Evolutionary conservation across 2,888 invertebrate genomes (phyloP).

Genomic region (Pyrrhia umbra): DNA sequence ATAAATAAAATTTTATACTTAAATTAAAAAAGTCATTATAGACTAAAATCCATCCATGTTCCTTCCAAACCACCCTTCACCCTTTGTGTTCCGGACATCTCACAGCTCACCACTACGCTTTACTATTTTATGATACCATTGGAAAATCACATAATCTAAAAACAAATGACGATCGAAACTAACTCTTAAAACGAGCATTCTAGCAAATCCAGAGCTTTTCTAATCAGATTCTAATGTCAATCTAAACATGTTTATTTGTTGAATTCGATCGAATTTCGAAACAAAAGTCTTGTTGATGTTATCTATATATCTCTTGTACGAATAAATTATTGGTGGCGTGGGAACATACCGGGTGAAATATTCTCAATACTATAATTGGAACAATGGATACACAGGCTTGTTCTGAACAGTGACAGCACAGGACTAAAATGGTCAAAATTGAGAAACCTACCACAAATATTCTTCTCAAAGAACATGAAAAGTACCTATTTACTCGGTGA

Average conservation of each 20-base stretch:
- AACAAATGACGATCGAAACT: too few relatives aligned
- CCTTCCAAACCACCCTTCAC: too few relatives aligned
- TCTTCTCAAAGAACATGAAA: background rate
- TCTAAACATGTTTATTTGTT: slow-evolving; percentile 15
- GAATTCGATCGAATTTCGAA: slow-evolving; percentile 16
- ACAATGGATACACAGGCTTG: slow-evolving; percentile 19
- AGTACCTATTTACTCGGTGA: too few relatives aligned
- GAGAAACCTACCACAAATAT: too few relatives aligned
- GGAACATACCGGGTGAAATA: slow-evolving; percentile 22
- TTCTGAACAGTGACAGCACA: background rate
- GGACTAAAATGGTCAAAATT: background rate
- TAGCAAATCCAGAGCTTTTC: background rate
- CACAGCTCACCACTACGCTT: too few relatives aligned
- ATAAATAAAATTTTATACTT: too few relatives aligned
- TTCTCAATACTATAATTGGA: slow-evolving; percentile 46
- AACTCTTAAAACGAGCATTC: too few relatives aligned
- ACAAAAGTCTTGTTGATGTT: slow-evolving; percentile 8
- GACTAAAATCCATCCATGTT: too few relatives aligned
- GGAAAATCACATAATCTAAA: too few relatives aligned
- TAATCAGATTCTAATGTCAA: slow-evolving; percentile 33
- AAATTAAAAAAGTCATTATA: too few relatives aligned
- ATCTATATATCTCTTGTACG: slow-evolving; percentile 6
- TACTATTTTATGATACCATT: too few relatives aligned
- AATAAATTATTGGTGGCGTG: slow-evolving; percentile 39
- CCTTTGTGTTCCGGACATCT: too few relatives aligned